Base-by-base conservation (phyloP, 2,888 invertebrate genomes). In the Epiblema foenella region DNA sequence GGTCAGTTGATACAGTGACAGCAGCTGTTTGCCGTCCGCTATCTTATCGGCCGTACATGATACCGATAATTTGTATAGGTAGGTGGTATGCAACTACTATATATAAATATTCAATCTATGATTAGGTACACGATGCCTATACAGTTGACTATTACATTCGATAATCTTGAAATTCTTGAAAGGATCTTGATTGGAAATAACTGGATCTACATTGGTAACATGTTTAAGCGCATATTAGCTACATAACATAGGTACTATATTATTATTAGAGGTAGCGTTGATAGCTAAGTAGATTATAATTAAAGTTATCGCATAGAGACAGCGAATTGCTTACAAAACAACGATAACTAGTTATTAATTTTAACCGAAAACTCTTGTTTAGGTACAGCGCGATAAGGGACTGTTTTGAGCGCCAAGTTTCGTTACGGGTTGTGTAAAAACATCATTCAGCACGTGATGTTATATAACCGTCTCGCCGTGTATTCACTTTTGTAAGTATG, bases 1-100 rank as follows among this genome's bases (percentile, higher is more conserved):
- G 79, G 77, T 77, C 81, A 80, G 60, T 75, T 74, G 78, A 80
- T 78, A 78, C 79, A 78, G 80, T 63, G 79, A 82, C 85, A 80
- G 79, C 78, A 77, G 78, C 78, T 82, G 79, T 80, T 76, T 77
- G 76, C 74, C 68, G 67, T 57, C 64, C 68, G 74, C 77, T 81
- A 83, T 82, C 82, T 83, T 81, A 83, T 83, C 81, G 72, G 68
- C 62, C 58, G 67, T 74, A 77, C 69, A 73, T 68, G 76, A 77
- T 78, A 78, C 74, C 71, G 69, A 77, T 77, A 67, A 70, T 60
- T 60, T 60, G 54, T 74, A 73, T 73, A 69, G 60, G 46, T 66
- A 46, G 67, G 66, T 59, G 51, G 52, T 66, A 42, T 66, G 59
- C 60, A 51, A 67, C 42, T 29, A 67, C 49, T 75, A 60, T 51